Conservation (phyloP, 2,797 vertebrate species). For the Apodemus agrarius region DNA sequence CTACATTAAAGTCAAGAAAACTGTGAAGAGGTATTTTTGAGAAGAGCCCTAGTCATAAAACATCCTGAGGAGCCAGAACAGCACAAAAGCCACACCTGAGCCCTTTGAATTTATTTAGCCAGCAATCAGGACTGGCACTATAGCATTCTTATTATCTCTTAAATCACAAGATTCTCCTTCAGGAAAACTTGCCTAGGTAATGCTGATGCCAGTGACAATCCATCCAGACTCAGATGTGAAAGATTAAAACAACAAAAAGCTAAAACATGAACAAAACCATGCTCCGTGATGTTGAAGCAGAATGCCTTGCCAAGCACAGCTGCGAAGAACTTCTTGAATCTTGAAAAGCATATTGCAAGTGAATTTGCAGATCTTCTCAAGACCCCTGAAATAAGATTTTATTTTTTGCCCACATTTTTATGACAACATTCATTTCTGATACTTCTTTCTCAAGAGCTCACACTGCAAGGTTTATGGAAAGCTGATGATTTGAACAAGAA, state of each 20-base stretch:
- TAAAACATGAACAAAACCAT: neutral
- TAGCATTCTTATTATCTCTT: constrained; percentile 63
- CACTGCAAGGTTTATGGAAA: neutral
- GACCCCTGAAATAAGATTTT: constrained; percentile 6
- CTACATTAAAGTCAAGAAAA: constrained; percentile 17
- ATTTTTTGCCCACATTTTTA: neutral
- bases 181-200: neutral
- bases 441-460: neutral
- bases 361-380: neutral
- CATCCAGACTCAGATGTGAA: neutral
- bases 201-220: neutral
- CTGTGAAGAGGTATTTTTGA: neutral
- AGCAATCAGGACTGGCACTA: neutral
- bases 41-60: neutral
- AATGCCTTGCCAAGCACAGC: neutral
- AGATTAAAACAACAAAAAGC: neutral
- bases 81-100: neutral
- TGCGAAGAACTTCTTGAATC: neutral
- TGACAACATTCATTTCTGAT: neutral
- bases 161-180: constrained; percentile 23
- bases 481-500: neutral
- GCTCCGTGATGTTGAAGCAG: neutral
- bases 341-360: neutral
- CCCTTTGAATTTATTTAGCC: neutral
- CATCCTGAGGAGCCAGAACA: neutral